phyloP scores from a whole-genome alignment of 37 sponge, comb jelly and placozoan genomes.

The Hormiphora californensis region DNA sequence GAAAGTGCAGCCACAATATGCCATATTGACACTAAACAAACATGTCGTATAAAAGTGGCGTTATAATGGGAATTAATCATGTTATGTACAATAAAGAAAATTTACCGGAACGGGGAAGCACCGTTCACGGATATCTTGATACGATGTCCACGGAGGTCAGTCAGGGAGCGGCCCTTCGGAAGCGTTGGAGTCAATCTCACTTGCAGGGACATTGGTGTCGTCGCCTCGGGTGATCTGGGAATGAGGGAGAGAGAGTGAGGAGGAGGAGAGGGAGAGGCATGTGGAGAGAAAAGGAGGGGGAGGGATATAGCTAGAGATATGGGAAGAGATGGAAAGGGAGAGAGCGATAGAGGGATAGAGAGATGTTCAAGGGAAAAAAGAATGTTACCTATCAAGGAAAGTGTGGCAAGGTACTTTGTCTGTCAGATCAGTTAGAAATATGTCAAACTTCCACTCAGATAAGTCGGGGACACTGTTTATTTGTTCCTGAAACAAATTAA shows the following conservation, averaged over 20 bases:
- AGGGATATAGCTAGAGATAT: neutral
- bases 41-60: too few relatives aligned
- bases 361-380: neutral
- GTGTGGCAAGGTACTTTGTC: neutral
- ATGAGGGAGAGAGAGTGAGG: too few relatives aligned
- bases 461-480: too few relatives aligned
- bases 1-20: too few relatives aligned
- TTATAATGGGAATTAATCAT: neutral
- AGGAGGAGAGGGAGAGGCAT: too few relatives aligned
- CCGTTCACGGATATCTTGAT: slow-evolving; percentile 16
- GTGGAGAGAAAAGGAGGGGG: too few relatives aligned
- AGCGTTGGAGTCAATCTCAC: neutral
- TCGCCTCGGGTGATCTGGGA: too few relatives aligned
- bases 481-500: too few relatives aligned
- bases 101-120: slow-evolving; percentile 29
- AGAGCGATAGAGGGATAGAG: neutral
- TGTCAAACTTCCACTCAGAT: slow-evolving; percentile 42
- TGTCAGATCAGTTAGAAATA: slow-evolving; percentile 1
- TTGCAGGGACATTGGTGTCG: too few relatives aligned
- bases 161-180: neutral
- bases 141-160: neutral
- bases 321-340: neutral
- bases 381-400: slow-evolving; percentile 18
- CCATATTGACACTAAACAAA: neutral
- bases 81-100: neutral